Evolutionary conservation across 2,113 vertebrate genomes (phyloP).

Genomic region (Phyllostomus hastatus): DNA sequence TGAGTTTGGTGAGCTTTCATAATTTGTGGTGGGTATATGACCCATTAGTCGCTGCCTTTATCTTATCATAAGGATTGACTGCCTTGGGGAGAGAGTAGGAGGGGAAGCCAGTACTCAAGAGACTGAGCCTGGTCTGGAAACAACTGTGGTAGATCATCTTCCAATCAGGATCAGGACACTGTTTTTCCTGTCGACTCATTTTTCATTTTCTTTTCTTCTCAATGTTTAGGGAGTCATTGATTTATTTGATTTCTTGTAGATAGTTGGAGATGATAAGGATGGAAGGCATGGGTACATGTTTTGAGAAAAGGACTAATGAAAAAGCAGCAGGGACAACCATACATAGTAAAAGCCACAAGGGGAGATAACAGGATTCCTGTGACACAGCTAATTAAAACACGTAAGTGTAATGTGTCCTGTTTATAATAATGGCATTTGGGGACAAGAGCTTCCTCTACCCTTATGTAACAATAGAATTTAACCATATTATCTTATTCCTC

Average conservation of each 20-base stretch:
- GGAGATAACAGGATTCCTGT: not conserved
- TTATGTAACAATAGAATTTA: not conserved
- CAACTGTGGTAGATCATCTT: not conserved
- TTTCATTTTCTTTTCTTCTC: constrained; percentile 33
- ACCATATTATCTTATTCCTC: not conserved
- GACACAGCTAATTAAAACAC: constrained; percentile 38
- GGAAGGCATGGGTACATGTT: not conserved
- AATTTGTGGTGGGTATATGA: constrained; percentile 34
- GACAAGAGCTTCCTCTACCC: not conserved
- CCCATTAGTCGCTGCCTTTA: not conserved
- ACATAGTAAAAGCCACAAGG: not conserved
- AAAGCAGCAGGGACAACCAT: not conserved
- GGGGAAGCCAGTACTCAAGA: not conserved
- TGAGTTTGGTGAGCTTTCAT: constrained; percentile 39
- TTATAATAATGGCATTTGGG: not conserved
- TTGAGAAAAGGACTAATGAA: not conserved
- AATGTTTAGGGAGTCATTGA: not conserved
- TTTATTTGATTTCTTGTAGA: constrained; percentile 38
- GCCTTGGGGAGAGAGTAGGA: not conserved
- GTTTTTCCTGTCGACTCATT: not conserved
- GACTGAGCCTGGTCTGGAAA: not conserved
- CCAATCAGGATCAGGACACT: not conserved
- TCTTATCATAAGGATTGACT: not conserved
- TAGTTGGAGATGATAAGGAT: constrained; percentile 13
- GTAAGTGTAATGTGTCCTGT: not conserved